Conservation (phyloP, 1,140 invertebrate genomes). For the Melipona quadrifasciata region DNA sequence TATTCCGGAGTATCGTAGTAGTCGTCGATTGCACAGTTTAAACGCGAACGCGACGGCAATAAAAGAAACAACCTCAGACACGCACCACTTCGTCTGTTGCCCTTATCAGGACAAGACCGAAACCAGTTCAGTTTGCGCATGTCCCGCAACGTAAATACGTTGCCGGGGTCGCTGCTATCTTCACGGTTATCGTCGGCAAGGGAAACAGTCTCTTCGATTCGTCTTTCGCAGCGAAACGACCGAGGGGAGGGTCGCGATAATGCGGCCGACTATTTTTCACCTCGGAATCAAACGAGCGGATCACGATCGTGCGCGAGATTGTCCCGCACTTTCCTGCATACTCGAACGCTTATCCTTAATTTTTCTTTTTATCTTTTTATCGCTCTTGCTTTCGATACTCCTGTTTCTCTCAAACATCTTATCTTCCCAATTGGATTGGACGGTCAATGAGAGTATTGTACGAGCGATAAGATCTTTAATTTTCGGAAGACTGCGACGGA, state of each 20-base stretch:
- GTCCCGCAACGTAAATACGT: conserved; percentile 1
- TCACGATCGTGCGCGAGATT: conserved; percentile 53
- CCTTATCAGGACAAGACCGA: conserved; percentile 25
- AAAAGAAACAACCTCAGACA: conserved; percentile 23
- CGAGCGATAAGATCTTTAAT: not conserved
- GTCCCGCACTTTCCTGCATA: conserved; percentile 61
- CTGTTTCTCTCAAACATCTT: not conserved
- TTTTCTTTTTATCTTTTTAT: not conserved
- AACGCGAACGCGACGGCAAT: not conserved
- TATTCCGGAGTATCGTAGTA: too few species aligned
- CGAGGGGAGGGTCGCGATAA: conserved; percentile 15
- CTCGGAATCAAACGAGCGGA: conserved; percentile 23
- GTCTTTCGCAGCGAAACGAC: not conserved
- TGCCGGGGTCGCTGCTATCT: conserved; percentile 11
- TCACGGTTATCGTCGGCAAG: conserved; percentile 7
- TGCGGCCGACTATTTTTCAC: conserved; percentile 23
- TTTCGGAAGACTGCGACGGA: not conserved
- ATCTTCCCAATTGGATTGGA: not conserved
- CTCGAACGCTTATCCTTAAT: conserved; percentile 53
- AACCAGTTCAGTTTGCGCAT: conserved; percentile 31
- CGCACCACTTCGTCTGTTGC: not conserved
- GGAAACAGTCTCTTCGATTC: conserved; percentile 30
- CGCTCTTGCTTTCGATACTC: not conserved
- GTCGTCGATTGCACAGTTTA: not conserved
- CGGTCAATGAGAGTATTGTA: too few species aligned